Percentiles rank a stretch among this genome's conserved stretches.
Evolutionary conservation across 2,797 vertebrate genomes (phyloP).

Genomic region (Crypturellus tataupa): DNA sequence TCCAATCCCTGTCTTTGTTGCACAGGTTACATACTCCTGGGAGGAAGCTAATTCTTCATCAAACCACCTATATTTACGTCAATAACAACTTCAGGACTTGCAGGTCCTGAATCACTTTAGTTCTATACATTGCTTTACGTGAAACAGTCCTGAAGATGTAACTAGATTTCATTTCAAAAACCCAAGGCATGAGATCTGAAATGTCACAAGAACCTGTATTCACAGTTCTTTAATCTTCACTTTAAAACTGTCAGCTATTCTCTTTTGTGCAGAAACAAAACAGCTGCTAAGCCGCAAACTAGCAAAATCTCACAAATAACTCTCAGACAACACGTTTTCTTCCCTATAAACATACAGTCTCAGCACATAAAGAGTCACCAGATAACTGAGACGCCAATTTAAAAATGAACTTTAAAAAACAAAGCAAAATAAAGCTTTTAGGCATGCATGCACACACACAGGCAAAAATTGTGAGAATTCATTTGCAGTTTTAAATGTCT

Average conservation of each 20-base stretch:
- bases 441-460: background rate
- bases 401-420: background rate
- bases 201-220: background rate
- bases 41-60: background rate
- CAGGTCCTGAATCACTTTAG: background rate
- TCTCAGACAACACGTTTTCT: background rate
- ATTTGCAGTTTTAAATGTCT: background rate
- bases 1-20: background rate
- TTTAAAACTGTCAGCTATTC: background rate
- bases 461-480: no score
- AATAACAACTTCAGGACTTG: background rate
- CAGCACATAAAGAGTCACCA: background rate
- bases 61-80: background rate
- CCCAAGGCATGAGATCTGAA: background rate
- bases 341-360: background rate
- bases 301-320: background rate
- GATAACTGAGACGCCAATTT: background rate
- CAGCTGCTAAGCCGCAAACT: background rate
- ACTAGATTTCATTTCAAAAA: background rate
- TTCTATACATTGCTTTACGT: background rate
- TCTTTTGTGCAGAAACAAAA: background rate
- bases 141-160: background rate
- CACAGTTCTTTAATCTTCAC: background rate
- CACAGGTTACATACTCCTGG: background rate
- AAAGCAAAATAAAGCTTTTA: background rate